phyloP scores from a whole-genome alignment of 2,888 invertebrate species.

The Willowsia nigromaculata region DNA sequence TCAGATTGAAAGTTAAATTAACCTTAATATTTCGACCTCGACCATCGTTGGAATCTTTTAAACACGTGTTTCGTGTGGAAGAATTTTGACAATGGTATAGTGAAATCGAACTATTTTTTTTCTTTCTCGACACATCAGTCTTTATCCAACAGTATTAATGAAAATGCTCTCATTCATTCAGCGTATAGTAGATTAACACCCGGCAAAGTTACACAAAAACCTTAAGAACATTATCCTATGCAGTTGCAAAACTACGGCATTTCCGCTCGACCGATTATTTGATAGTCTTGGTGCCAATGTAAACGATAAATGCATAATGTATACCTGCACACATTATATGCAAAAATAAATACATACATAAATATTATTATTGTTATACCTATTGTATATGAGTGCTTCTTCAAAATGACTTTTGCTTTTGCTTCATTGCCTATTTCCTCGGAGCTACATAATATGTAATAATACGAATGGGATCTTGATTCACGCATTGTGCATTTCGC shows the following conservation, averaged over 20 bases:
- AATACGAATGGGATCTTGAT: background rate
- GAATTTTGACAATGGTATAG: background rate
- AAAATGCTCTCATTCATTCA: background rate
- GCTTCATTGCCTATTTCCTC: conserved; percentile 10
- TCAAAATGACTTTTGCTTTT: conserved; percentile 27
- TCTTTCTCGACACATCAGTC: background rate
- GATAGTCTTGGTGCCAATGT: conserved; percentile 3
- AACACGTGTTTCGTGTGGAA: background rate
- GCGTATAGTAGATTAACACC: background rate
- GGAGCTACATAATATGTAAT: background rate
- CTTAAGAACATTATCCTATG: background rate
- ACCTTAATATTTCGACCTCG: background rate
- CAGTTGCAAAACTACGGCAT: conserved; percentile 4
- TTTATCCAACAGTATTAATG: background rate
- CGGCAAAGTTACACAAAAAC: background rate
- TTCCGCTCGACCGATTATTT: conserved; percentile 16
- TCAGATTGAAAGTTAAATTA: background rate
- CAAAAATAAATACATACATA: background rate
- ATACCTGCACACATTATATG: background rate
- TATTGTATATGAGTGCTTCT: background rate
- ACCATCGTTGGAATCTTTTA: background rate
- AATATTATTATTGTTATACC: background rate
- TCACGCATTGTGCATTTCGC: conserved; percentile 19
- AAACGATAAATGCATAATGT: background rate
- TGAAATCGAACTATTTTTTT: background rate